Evolutionary conservation across 2,888 invertebrate genomes (phyloP).

Genomic region (Oscheius sp.): DNA sequence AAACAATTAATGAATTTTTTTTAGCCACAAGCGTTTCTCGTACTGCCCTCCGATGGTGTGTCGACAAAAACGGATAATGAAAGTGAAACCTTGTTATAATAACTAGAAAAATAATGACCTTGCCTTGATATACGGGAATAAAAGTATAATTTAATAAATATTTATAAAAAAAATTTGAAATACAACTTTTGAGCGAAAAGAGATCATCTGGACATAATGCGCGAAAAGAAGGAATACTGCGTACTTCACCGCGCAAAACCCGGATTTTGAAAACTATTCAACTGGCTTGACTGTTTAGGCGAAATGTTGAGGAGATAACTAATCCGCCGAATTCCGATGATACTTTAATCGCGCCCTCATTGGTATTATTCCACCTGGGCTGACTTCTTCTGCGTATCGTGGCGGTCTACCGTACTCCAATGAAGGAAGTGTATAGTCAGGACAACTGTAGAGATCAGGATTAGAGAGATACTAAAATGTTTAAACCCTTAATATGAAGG

Average conservation of each 20-base stretch:
- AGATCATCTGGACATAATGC: neutral
- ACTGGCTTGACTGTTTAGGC: neutral
- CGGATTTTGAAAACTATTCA: slow-evolving; percentile 4
- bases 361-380: slow-evolving; percentile 41
- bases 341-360: slow-evolving; percentile 50
- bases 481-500: neutral
- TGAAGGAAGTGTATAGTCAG: slow-evolving; percentile 28
- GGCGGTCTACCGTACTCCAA: slow-evolving; percentile 37
- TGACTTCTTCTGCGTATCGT: slow-evolving; percentile 32
- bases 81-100: slow-evolving; percentile 24
- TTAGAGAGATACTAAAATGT: slow-evolving; percentile 24
- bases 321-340: slow-evolving; percentile 5
- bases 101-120: neutral
- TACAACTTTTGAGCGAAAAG: neutral
- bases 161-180: neutral
- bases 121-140: slow-evolving; percentile 14
- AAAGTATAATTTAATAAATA: neutral
- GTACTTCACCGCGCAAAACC: slow-evolving; percentile 3
- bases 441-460: slow-evolving; percentile 18
- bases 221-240: slow-evolving; percentile 1
- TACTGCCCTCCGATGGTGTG: slow-evolving; percentile 7
- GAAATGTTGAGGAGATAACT: neutral
- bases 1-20: no score
- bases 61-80: slow-evolving; percentile 21
- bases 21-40: slow-evolving; percentile 8